These are phyloP conservation scores for Orchesellides sinensis DNA, from an alignment of 2,888 invertebrate genomes.

Conservation along the genomic window DNA sequence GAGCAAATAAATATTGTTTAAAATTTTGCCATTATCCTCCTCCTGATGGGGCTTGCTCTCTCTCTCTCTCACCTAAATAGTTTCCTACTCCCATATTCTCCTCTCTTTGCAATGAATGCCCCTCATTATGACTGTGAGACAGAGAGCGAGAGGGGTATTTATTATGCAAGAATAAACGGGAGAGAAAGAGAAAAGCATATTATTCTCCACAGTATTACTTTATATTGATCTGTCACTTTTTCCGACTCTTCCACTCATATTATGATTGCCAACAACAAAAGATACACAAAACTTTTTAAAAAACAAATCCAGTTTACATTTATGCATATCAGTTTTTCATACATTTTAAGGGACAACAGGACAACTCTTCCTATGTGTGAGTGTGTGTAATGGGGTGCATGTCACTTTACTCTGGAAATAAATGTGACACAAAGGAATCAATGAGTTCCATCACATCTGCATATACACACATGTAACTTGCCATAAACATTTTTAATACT, in stretches of 20 bases:
- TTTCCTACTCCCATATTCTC: conserved; percentile 9
- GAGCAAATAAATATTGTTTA: conserved; percentile 38
- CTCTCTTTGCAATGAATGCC: conserved; percentile 1
- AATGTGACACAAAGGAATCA: conserved; percentile 57
- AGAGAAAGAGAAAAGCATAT: conserved; percentile 22
- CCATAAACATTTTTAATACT: conserved; percentile 6
- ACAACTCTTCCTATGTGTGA: background rate
- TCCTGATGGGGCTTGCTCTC: too few relatives aligned
- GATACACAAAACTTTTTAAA: background rate
- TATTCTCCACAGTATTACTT: too few relatives aligned
- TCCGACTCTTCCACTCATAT: conserved; percentile 21
- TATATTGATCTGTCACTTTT: conserved; percentile 57
- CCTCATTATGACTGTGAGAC: too few relatives aligned
- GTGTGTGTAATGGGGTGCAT: conserved; percentile 8
- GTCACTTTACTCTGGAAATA: conserved; percentile 30
- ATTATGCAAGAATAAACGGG: conserved; percentile 43
- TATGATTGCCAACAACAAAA: conserved; percentile 31
- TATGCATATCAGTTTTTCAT: too few relatives aligned
- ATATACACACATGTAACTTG: too few relatives aligned
- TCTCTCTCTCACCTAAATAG: background rate
- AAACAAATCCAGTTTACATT: background rate
- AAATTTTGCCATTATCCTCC: conserved; percentile 26
- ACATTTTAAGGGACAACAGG: background rate
- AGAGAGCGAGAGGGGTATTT: conserved; percentile 45
- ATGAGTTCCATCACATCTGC: conserved; percentile 45